A percentile compares a stretch with the other conserved stretches of the same genome.
These are phyloP conservation scores for Pandemis cinnamomeana DNA, from an alignment of 2,888 invertebrate species.

Conservation along the genomic window DNA sequence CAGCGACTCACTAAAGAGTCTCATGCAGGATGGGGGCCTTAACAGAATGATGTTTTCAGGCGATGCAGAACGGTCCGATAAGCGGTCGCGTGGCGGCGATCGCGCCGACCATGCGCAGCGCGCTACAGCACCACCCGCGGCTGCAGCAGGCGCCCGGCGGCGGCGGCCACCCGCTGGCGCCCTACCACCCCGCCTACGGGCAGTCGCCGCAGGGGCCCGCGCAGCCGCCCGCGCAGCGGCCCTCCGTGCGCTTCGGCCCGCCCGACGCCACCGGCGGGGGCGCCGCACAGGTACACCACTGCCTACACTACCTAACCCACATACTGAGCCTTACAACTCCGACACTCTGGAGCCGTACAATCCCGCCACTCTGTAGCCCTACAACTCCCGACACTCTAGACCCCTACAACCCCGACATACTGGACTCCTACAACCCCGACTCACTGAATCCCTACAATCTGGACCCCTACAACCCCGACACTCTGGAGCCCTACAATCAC, in stretches of 20 bases:
- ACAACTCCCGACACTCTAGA: too few relatives aligned
- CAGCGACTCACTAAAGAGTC: too few relatives aligned
- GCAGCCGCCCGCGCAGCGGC: slow-evolving; percentile 58
- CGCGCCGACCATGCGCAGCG: slow-evolving; percentile 85
- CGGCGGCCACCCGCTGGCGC: slow-evolving; percentile 83
- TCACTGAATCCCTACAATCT: too few relatives aligned
- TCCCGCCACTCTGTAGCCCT: too few relatives aligned
- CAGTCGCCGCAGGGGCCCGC: slow-evolving; percentile 78
- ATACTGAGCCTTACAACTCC: too few relatives aligned
- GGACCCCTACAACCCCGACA: too few relatives aligned
- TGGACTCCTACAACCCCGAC: too few relatives aligned
- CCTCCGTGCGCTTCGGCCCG: slow-evolving; percentile 80
- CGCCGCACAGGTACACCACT: slow-evolving; percentile 83
- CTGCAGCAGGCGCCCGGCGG: slow-evolving; percentile 74
- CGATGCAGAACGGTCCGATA: slow-evolving; percentile 92
- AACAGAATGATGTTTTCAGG: slow-evolving; percentile 57
- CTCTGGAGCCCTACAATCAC: too few relatives aligned
- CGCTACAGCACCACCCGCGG: slow-evolving; percentile 84
- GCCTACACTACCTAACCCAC: too few relatives aligned
- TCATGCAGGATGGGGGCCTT: too few relatives aligned
- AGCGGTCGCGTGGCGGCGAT: slow-evolving; percentile 82
- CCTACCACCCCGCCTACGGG: slow-evolving; percentile 85
- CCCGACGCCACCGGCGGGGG: slow-evolving; percentile 86
- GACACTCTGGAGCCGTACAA: too few relatives aligned
- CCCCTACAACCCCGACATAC: too few relatives aligned